Conservation (phyloP, 2,888 invertebrate species). For the Troilus luridus region DNA sequence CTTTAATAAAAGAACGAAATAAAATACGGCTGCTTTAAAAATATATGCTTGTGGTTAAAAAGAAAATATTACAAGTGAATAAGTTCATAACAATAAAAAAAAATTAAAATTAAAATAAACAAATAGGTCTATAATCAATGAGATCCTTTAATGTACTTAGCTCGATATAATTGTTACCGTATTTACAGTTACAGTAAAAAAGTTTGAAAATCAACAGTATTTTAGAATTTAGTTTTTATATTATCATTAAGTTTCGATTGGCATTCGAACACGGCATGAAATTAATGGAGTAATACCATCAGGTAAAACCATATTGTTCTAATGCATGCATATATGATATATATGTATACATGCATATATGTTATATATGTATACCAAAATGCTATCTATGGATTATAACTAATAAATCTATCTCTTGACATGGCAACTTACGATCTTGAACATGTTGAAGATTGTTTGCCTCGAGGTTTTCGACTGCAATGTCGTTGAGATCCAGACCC, state of each 20-base stretch:
- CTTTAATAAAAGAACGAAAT: no score
- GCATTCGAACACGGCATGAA: no score
- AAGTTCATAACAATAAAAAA: neutral
- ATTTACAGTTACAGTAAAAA: neutral
- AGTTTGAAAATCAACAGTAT: neutral
- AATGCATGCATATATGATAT: no score
- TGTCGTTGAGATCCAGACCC: slow-evolving; percentile 27
- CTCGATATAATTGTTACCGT: no score
- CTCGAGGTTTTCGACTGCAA: slow-evolving; percentile 63
- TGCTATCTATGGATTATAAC: neutral
- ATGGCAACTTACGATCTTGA: slow-evolving; percentile 66
- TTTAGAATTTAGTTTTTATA: neutral
- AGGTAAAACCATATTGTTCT: no score
- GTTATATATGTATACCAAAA: neutral
- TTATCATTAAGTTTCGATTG: no score
- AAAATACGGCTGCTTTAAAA: no score
- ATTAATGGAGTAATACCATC: no score
- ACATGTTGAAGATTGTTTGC: slow-evolving; percentile 66
- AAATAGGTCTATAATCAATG: no score
- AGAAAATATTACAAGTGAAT: neutral
- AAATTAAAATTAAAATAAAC: neutral
- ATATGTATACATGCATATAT: no score
- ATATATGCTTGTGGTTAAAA: no score
- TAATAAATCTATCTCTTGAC: neutral
- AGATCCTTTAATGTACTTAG: no score